Conservation (phyloP, 2,113 vertebrate genomes). For the Larimichthys crocea region DNA sequence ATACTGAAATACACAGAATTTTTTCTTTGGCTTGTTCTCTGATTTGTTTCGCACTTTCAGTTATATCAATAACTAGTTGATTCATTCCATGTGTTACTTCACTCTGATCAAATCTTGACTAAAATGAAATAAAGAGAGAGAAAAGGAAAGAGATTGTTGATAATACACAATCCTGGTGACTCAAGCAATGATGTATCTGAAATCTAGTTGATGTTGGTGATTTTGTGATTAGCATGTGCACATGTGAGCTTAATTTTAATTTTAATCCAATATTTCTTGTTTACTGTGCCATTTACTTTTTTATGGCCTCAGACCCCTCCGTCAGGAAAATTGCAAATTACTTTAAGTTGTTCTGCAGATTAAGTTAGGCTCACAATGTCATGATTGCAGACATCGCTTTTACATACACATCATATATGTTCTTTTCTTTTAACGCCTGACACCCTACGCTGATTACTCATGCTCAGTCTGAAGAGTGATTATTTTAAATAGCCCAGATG, state of each 20-base stretch:
- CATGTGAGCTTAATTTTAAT: neutral
- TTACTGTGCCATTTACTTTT: neutral
- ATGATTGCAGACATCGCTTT: slow-evolving; percentile 41
- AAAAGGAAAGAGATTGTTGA: neutral
- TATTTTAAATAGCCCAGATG: slow-evolving; percentile 69
- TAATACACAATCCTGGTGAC: neutral
- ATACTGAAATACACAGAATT: neutral
- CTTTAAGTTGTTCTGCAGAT: slow-evolving; percentile 42
- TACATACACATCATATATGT: slow-evolving; percentile 44
- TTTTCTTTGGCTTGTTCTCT: neutral
- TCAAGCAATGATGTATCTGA: neutral
- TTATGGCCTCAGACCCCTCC: slow-evolving; percentile 20
- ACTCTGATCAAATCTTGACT: neutral
- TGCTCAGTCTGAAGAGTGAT: slow-evolving; percentile 54
- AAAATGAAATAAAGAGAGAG: neutral
- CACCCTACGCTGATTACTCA: slow-evolving; percentile 62
- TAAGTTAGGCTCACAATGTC: slow-evolving; percentile 40
- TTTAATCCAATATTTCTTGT: slow-evolving; percentile 30
- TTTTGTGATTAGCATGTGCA: neutral
- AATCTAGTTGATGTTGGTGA: neutral
- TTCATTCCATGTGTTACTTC: neutral
- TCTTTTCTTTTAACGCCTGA: slow-evolving; percentile 44
- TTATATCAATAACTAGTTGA: neutral
- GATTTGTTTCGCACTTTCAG: too few species aligned
- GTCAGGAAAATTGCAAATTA: slow-evolving; percentile 40